Evolutionary conservation across 2,113 vertebrate genomes (phyloP).

Genomic region (Channa maculata): DNA sequence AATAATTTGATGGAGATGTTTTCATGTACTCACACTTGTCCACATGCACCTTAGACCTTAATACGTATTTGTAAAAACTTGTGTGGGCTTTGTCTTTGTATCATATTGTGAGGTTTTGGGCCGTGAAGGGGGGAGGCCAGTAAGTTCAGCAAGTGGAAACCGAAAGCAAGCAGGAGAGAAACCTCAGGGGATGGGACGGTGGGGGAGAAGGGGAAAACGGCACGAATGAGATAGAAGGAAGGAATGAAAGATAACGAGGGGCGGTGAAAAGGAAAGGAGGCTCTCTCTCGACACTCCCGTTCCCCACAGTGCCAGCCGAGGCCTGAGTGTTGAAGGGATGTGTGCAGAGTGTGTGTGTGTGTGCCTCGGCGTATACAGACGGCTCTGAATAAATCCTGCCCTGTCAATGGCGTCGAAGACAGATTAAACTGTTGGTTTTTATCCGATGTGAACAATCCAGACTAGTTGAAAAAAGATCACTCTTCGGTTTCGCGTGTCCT

Average conservation of each 20-base stretch:
- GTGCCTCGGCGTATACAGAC: not conserved
- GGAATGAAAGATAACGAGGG: slow-evolving; percentile 25
- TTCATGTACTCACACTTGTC: slow-evolving; percentile 26
- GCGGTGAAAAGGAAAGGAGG: slow-evolving; percentile 17
- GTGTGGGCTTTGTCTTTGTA: slow-evolving; percentile 32
- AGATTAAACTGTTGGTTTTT: slow-evolving; percentile 26
- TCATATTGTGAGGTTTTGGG: slow-evolving; percentile 9
- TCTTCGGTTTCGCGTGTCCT: slow-evolving; percentile 14
- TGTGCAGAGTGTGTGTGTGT: slow-evolving; percentile 34
- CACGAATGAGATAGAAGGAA: not conserved
- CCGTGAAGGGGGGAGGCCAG: not conserved
- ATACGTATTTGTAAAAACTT: slow-evolving; percentile 35
- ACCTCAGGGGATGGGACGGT: not conserved
- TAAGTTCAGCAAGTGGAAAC: not conserved
- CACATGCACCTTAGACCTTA: slow-evolving; percentile 54
- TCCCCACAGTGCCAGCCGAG: slow-evolving; percentile 13
- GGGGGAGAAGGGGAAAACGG: not conserved
- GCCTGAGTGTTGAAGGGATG: slow-evolving; percentile 4
- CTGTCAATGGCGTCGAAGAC: slow-evolving; percentile 2
- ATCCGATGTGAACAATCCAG: slow-evolving; percentile 24
- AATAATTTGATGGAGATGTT: slow-evolving; percentile 12
- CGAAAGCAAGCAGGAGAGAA: not conserved
- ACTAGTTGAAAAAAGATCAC: slow-evolving; percentile 5
- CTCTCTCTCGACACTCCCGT: not conserved
- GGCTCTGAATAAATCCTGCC: slow-evolving; percentile 42